phyloP scores from a whole-genome alignment of 23 tunicate species.

The Styela plicata region DNA sequence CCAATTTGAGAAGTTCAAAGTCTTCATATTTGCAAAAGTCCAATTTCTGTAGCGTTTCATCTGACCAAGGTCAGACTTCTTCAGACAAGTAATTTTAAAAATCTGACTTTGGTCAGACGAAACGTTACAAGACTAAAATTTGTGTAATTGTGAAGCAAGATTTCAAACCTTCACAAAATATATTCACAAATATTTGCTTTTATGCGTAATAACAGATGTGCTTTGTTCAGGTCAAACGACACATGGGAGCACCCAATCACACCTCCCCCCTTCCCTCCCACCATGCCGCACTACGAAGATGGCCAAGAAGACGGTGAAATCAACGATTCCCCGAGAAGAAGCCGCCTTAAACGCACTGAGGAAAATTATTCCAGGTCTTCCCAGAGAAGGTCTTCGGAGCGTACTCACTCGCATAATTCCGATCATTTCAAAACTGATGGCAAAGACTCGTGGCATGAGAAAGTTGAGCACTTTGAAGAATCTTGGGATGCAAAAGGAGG shows the following conservation, averaged over 20 bases:
- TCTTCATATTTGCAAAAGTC: too few species aligned
- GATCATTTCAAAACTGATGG: background rate
- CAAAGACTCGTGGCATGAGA: background rate
- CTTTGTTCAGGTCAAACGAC: background rate
- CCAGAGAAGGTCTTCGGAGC: background rate
- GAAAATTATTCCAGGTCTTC: background rate
- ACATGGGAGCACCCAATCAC: constrained; percentile 48
- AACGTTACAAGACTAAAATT: too few species aligned
- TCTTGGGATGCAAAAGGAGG: background rate
- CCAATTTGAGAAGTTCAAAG: too few species aligned
- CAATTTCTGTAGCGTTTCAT: too few species aligned
- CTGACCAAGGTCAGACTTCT: too few species aligned
- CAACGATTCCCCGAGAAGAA: background rate
- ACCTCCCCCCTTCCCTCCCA: constrained; percentile 85
- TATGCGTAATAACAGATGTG: too few species aligned
- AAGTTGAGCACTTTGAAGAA: background rate
- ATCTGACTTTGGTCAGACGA: too few species aligned
- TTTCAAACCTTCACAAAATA: too few species aligned
- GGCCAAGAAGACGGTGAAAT: background rate
- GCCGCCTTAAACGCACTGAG: background rate
- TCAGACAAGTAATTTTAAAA: too few species aligned
- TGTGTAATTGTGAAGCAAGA: too few species aligned
- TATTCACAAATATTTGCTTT: too few species aligned
- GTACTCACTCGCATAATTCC: background rate
- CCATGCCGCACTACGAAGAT: constrained; percentile 28